A percentile compares a stretch with the other conserved stretches of the same genome.
These are phyloP conservation scores for Dallia pectoralis DNA, from an alignment of 2,797 vertebrate species.

Conservation along the genomic window DNA sequence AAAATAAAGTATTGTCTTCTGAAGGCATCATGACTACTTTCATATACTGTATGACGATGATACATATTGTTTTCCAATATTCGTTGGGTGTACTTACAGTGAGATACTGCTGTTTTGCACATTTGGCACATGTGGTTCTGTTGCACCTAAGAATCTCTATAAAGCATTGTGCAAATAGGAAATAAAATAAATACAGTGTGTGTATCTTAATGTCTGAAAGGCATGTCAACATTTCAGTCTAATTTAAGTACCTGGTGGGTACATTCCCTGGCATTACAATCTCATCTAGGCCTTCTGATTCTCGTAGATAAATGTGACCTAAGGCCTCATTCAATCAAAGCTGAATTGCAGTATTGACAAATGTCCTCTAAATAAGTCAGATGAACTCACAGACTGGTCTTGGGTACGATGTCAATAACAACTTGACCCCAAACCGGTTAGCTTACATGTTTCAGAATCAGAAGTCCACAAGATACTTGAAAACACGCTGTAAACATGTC, in stretches of 20 bases:
- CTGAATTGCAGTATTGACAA: no score
- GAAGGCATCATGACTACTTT: not conserved
- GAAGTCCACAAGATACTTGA: not conserved
- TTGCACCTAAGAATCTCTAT: slow-evolving; percentile 1
- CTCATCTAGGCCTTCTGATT: slow-evolving; percentile 21
- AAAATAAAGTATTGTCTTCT: not conserved
- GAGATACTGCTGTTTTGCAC: no score
- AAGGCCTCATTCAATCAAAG: no score
- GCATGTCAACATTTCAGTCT: slow-evolving; percentile 50
- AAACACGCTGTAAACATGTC: not conserved
- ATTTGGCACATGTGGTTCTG: no score
- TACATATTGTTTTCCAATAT: no score
- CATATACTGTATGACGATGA: not conserved
- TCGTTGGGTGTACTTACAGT: no score
- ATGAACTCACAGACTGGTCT: no score
- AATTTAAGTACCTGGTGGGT: slow-evolving; percentile 58
- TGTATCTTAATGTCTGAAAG: slow-evolving; percentile 25
- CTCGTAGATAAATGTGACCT: slow-evolving; percentile 9
- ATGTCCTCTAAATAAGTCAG: no score
- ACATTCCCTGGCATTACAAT: slow-evolving; percentile 22
- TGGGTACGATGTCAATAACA: no score
- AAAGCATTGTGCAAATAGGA: slow-evolving; percentile 8
- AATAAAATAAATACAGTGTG: not conserved
- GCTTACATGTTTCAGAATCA: no score
- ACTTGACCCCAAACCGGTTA: no score